Evolutionary conservation across 2,797 vertebrate species (phyloP).

Genomic region (Girardinus metallicus): DNA sequence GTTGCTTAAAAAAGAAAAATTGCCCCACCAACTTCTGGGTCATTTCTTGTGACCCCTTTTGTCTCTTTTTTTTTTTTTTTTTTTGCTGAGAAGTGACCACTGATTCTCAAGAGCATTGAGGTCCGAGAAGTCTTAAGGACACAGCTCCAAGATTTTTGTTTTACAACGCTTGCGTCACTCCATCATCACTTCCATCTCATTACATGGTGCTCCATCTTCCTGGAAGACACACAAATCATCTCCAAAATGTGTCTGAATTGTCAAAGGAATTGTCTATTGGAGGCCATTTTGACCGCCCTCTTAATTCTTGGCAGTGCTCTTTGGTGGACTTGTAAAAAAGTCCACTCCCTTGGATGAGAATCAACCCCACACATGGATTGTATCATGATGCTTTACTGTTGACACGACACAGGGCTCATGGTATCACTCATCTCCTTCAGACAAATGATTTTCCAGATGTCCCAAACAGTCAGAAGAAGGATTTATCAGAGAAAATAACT

Average conservation of each 20-base stretch:
- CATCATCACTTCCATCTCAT: neutral
- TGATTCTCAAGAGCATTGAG: neutral
- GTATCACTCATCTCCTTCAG: neutral
- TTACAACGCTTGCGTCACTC: neutral
- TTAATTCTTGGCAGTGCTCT: neutral
- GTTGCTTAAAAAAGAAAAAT: no score
- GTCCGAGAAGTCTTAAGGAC: neutral
- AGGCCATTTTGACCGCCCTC: neutral
- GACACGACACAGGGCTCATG: constrained; percentile 9
- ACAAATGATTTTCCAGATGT: constrained; percentile 9
- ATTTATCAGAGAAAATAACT: constrained; percentile 5
- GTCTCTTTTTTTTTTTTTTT: neutral
- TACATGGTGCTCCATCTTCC: neutral
- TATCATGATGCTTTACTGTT: constrained; percentile 18
- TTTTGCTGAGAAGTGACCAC: neutral
- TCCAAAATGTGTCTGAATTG: neutral
- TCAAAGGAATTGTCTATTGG: neutral
- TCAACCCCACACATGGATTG: constrained; percentile 1
- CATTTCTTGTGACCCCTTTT: neutral
- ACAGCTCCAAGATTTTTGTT: neutral
- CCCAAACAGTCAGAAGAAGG: constrained; percentile 19
- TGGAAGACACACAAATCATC: neutral
- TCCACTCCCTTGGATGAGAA: constrained; percentile 27
- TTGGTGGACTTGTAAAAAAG: neutral
- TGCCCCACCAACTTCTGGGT: no score